Evolutionary conservation across 2,797 vertebrate species (phyloP).

Genomic region (Tarsius wallacei): DNA sequence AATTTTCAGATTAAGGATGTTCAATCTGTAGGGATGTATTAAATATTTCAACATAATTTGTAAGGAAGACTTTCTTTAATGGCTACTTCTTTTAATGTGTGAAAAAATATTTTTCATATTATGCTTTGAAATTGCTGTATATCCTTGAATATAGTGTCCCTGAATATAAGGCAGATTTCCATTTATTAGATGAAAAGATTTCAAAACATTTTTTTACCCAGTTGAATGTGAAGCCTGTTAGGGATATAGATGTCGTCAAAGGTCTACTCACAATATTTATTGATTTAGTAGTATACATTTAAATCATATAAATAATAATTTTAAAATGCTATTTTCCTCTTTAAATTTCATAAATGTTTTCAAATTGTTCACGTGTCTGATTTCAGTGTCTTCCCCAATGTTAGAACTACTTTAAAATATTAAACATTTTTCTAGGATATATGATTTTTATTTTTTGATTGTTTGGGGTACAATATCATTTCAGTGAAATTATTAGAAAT

Average conservation of each 20-base stretch:
- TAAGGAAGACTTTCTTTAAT: not conserved
- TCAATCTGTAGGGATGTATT: not conserved
- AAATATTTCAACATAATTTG: not conserved
- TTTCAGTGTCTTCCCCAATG: not conserved
- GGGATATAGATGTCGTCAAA: not conserved
- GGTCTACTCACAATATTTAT: not conserved
- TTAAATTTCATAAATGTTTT: not conserved
- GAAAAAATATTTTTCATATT: not conserved
- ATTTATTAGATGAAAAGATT: not conserved
- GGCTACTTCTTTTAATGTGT: not conserved
- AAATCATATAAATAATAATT: not conserved
- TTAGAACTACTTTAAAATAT: not conserved
- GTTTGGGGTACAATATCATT: not conserved
- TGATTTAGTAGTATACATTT: not conserved
- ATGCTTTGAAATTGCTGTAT: not conserved
- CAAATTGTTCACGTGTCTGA: not conserved
- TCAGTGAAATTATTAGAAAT: not conserved
- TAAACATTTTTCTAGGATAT: not conserved
- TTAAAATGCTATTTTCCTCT: not conserved
- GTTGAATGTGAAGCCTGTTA: not conserved
- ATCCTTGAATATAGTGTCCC: not conserved
- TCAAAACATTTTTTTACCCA: not conserved
- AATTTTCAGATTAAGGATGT: not conserved
- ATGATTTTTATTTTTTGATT: slow-evolving; percentile 12
- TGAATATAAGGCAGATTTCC: not conserved